Conservation (phyloP, 2,113 vertebrate species). For the Arvicanthis niloticus region DNA sequence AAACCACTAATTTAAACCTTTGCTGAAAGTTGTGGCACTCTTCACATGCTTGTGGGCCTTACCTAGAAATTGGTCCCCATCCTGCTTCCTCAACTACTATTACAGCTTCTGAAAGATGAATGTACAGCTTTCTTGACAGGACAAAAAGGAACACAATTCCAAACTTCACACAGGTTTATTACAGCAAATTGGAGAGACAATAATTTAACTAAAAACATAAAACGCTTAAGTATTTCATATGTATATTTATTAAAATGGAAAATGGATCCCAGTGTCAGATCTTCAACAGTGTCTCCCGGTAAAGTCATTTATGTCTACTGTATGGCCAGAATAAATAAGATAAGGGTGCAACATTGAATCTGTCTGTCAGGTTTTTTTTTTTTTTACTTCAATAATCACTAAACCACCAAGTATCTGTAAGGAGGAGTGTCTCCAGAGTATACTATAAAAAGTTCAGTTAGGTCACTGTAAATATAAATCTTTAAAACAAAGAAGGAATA, state of each 20-base stretch:
- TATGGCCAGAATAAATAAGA: neutral
- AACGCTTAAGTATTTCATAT: neutral
- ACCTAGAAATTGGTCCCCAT: neutral
- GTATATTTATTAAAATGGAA: no score
- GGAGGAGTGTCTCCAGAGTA: neutral
- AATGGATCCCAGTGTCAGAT: neutral
- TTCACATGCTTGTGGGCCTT: neutral
- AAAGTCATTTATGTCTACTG: neutral
- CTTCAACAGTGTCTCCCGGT: neutral
- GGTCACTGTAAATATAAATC: neutral
- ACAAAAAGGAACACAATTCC: neutral
- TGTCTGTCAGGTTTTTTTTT: neutral
- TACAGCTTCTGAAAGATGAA: neutral
- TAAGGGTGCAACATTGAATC: neutral
- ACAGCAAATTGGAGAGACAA: neutral
- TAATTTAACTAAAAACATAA: neutral
- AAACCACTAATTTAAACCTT: neutral
- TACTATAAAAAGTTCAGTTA: neutral
- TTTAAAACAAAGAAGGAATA: neutral
- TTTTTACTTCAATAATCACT: neutral
- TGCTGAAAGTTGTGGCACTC: neutral
- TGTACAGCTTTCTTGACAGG: neutral
- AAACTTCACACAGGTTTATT: neutral
- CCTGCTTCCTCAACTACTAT: neutral
- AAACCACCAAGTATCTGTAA: neutral